Base-by-base conservation (phyloP, 53 echinoderm and acorn worm species). In the Astropecten irregularis region DNA sequence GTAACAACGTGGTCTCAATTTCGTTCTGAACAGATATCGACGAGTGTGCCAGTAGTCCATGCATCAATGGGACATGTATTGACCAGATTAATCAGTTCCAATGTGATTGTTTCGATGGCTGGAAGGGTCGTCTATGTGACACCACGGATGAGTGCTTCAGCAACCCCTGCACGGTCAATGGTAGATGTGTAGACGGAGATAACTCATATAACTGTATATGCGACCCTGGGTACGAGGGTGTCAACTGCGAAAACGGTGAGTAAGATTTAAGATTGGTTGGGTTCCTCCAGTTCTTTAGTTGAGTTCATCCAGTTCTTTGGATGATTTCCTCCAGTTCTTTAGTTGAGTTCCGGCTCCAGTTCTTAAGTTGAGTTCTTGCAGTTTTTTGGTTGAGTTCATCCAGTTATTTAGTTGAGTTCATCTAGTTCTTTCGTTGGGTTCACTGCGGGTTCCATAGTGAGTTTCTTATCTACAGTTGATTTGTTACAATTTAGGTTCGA, bases 1-100 rank as follows among this genome's bases (percentile, higher is more conserved):
- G n/a, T n/a, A n/a, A n/a, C n/a, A n/a, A n/a, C n/a, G n/a, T n/a
- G n/a, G n/a, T n/a, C n/a, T n/a, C n/a, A n/a, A n/a, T n/a, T n/a
- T n/a, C n/a, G n/a, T n/a, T n/a, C n/a, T 57, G 14, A 0, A 11
- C 55, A 95, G 95, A 95, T 37, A 95, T 95, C 68, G 51, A 95
- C 32, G 95, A 95, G 65, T 95, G 95, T 50, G 64, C 90, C 67
- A 64, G 53, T 27, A 82, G 83, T 31, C 88, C 88, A 0, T 94
- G 95, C 76, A 82, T 64, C 21, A 86, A 94, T 66, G 91, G 95
- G 28, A 86, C 76, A 0, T 95, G 95, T 49, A 71, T 83, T 18
- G 63, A 95, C 51, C 86, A 74, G 8, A 16, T 90, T 35, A 82
- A 95, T 53, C 68, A 49, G 64, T 95, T 88, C 54, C 60, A 70